A percentile compares a stretch with the other conserved stretches of the same genome.
Conservation (phyloP, 2,888 invertebrate genomes). For the Bombylius discolor region DNA sequence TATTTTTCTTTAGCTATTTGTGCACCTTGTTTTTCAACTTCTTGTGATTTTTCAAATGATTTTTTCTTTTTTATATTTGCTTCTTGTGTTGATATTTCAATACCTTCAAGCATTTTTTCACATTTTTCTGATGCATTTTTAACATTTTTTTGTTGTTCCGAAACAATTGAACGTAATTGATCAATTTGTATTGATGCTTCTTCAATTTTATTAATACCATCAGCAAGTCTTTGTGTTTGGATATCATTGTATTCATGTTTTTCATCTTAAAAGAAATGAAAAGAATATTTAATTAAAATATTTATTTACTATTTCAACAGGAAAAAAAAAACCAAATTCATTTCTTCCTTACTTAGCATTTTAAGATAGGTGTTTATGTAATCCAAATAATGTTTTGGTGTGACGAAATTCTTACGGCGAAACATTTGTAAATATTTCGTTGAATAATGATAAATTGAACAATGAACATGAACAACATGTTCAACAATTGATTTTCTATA, state of each 20-base stretch:
- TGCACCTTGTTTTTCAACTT: conserved; percentile 69
- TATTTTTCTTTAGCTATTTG: conserved; percentile 68
- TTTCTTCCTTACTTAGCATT: not conserved
- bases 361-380: conserved; percentile 65
- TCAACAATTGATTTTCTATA: conserved; percentile 59
- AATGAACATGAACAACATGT: conserved; percentile 79
- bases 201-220: conserved; percentile 47
- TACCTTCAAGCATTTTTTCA: conserved; percentile 61
- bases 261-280: conserved; percentile 22
- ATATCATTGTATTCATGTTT: conserved; percentile 27
- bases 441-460: conserved; percentile 58
- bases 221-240: conserved; percentile 30
- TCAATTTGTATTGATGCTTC: conserved; percentile 74
- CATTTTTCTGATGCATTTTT: conserved; percentile 70
- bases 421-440: conserved; percentile 57
- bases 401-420: conserved; percentile 73
- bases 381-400: conserved; percentile 85
- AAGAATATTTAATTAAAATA: not conserved
- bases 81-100: conserved; percentile 53
- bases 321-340: not conserved
- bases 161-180: conserved; percentile 65
- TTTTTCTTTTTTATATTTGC: conserved; percentile 66
- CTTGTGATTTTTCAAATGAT: conserved; percentile 65
- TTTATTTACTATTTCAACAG: too few species aligned
- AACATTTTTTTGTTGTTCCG: conserved; percentile 70